A percentile compares a stretch with the other conserved stretches of the same genome.
phyloP scores from a whole-genome alignment of 2,113 vertebrate genomes.

The Corydoras maculifer region DNA sequence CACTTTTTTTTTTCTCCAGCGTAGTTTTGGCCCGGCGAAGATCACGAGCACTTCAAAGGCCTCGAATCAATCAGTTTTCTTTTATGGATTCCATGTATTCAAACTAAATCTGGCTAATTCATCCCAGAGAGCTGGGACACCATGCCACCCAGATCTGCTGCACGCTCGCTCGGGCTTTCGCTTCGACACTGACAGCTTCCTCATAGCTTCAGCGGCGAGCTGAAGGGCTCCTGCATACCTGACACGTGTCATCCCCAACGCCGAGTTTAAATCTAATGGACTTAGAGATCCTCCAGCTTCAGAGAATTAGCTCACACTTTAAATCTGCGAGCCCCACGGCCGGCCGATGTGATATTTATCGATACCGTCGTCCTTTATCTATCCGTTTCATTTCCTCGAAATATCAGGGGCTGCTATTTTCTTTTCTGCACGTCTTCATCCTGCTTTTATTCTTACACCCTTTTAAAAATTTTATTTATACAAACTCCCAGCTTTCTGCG shows the following conservation, averaged over 20 bases:
- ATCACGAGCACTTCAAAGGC: constrained; percentile 18
- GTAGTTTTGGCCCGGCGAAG: neutral
- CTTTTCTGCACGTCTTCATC: neutral
- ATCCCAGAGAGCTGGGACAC: constrained; percentile 44
- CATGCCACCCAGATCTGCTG: constrained; percentile 47
- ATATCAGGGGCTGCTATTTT: neutral
- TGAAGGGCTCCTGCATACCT: too few species aligned
- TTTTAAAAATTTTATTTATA: too few species aligned
- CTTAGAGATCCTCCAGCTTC: too few species aligned
- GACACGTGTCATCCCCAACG: too few species aligned
- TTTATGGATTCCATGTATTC: constrained; percentile 27
- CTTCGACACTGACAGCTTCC: constrained; percentile 37
- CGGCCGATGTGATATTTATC: too few species aligned
- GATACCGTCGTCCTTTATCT: neutral
- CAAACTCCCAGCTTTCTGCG: too few species aligned
- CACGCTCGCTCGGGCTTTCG: constrained; percentile 38
- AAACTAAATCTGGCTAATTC: constrained; percentile 45
- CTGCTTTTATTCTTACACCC: too few species aligned
- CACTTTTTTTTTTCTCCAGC: neutral
- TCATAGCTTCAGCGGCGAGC: neutral
- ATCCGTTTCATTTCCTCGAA: neutral
- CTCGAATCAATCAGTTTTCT: constrained; percentile 22
- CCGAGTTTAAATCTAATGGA: too few species aligned
- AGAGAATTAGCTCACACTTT: too few species aligned
- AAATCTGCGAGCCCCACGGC: too few species aligned